A percentile compares a stretch with the other conserved stretches of the same genome.
Conservation (phyloP, 1,140 invertebrate species). For the Lepidurus apus region DNA sequence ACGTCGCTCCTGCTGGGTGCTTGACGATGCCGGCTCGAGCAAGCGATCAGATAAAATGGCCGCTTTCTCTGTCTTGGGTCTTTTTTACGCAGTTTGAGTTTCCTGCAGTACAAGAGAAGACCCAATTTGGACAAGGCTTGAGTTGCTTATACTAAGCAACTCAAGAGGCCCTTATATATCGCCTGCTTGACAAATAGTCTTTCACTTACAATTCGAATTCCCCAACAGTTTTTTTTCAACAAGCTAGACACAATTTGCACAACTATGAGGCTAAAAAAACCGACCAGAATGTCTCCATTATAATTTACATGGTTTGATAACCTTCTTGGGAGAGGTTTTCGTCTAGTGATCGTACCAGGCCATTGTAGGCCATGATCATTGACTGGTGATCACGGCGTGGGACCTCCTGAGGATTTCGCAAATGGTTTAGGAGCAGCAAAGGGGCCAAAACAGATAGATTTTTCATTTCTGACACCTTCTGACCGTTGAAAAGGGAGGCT, state of each 20-base stretch:
- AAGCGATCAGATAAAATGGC: background rate
- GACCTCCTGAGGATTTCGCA: slow-evolving; percentile 5
- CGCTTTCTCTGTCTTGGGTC: background rate
- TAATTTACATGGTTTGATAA: too few species aligned
- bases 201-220: background rate
- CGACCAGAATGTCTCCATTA: too few species aligned
- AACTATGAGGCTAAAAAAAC: background rate
- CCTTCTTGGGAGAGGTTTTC: too few species aligned
- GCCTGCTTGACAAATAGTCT: background rate
- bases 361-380: too few species aligned
- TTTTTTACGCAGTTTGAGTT: background rate
- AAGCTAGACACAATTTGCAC: background rate
- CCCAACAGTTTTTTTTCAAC: background rate
- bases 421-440: background rate
- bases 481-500: background rate
- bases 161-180: background rate
- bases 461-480: slow-evolving; percentile 18
- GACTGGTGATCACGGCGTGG: background rate
- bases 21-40: background rate
- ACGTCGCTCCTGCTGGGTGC: background rate
- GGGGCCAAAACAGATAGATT: background rate
- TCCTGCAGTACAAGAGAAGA: background rate
- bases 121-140: background rate
- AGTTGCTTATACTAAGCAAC: background rate
- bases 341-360: too few species aligned